Conservation (phyloP, 2,113 vertebrate genomes). For the Micromys minutus region DNA sequence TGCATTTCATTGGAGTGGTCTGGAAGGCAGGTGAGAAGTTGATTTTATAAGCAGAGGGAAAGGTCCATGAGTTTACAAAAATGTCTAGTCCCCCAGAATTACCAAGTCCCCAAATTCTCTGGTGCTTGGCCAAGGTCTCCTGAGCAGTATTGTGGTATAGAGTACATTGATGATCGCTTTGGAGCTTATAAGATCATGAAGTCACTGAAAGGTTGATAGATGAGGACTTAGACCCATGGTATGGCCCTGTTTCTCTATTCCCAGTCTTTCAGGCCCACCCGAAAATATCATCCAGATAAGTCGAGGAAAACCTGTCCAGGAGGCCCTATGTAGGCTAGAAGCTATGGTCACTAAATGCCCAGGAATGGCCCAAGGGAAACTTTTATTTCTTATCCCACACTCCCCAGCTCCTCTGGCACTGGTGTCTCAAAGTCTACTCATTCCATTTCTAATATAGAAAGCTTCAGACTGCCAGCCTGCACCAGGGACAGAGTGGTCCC, state of each 20-base stretch:
- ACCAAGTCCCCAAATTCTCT: not conserved
- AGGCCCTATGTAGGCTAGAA: not conserved
- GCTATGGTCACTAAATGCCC: too few relatives aligned
- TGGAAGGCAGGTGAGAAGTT: not conserved
- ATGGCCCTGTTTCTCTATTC: not conserved
- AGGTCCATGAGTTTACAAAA: too few relatives aligned
- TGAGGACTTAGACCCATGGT: not conserved
- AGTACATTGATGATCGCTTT: not conserved
- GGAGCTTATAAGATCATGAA: not conserved
- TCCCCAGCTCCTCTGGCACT: not conserved
- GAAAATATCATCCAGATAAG: not conserved
- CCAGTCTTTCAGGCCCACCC: not conserved
- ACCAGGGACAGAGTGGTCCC: not conserved
- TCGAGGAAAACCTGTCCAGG: not conserved
- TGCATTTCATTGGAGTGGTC: not conserved
- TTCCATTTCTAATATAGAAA: too few relatives aligned
- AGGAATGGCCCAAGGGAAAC: not conserved
- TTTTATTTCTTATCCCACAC: not conserved
- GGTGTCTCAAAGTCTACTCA: not conserved
- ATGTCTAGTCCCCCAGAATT: not conserved
- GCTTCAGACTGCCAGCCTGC: not conserved
- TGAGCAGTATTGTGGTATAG: not conserved
- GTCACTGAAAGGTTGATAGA: not conserved
- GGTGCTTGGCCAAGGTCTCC: not conserved
- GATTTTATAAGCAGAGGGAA: not conserved